A percentile compares a stretch with the other conserved stretches of the same genome.
These are phyloP conservation scores for Siniperca obscura DNA, from an alignment of 2,797 vertebrate genomes.

Conservation along the genomic window DNA sequence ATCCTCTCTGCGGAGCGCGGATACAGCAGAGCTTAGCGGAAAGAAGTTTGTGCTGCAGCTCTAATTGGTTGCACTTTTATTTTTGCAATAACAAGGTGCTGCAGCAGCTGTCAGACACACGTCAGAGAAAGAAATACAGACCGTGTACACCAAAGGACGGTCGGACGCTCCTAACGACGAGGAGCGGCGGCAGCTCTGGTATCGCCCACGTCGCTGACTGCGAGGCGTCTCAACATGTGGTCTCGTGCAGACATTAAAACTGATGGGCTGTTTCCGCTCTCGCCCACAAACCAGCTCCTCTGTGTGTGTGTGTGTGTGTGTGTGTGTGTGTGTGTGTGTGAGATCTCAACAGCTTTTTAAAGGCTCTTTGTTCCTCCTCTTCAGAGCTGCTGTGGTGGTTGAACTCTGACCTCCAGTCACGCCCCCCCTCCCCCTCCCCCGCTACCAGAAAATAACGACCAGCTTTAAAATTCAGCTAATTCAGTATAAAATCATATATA, in stretches of 20 bases:
- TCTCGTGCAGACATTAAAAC: conserved; percentile 48
- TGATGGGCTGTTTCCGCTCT: conserved; percentile 62
- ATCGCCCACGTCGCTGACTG: conserved; percentile 47
- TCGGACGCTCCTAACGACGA: not conserved
- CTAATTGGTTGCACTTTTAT: conserved; percentile 70
- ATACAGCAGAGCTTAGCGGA: conserved; percentile 51
- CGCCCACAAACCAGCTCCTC: conserved; percentile 33
- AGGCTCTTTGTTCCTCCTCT: conserved; percentile 17
- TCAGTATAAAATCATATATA: too few relatives aligned
- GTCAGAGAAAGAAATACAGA: conserved; percentile 8
- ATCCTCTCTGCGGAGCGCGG: conserved; percentile 55
- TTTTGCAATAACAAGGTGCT: conserved; percentile 57
- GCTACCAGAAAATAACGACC: too few relatives aligned
- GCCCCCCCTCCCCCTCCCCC: too few relatives aligned
- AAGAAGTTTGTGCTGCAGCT: conserved; percentile 42
- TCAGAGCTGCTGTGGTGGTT: not conserved
- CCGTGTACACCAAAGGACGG: not conserved
- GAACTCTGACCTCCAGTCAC: conserved; percentile 23
- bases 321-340: conserved; percentile 3
- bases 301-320: conserved; percentile 19
- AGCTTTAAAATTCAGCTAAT: too few relatives aligned
- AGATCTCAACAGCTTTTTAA: conserved; percentile 10
- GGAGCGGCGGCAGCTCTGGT: not conserved
- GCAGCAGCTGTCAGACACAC: conserved; percentile 44
- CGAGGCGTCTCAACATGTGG: conserved; percentile 52